These are phyloP conservation scores for Epicampocera succincta DNA, from an alignment of 2,888 invertebrate species.

Conservation along the genomic window DNA sequence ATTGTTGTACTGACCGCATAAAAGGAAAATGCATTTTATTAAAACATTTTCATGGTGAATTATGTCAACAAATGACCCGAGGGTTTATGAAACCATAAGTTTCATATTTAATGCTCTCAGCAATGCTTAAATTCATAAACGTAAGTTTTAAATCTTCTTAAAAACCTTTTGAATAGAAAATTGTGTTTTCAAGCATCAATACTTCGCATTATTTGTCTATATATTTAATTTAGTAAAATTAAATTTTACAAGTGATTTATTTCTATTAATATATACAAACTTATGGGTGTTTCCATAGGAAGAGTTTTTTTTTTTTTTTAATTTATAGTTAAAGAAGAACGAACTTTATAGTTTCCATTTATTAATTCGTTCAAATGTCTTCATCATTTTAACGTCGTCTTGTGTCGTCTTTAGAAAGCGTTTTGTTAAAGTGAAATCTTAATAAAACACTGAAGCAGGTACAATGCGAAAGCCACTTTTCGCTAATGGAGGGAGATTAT, in stretches of 20 bases:
- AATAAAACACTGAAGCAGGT: too few species aligned
- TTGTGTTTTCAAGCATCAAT: background rate
- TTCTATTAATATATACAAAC: background rate
- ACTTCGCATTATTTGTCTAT: slow-evolving; percentile 6
- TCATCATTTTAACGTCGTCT: too few species aligned
- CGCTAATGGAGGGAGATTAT: too few species aligned
- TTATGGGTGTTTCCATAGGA: too few species aligned
- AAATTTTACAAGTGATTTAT: slow-evolving; percentile 17
- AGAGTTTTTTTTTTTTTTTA: too few species aligned
- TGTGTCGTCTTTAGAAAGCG: too few species aligned
- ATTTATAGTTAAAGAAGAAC: too few species aligned
- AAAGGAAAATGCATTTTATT: background rate
- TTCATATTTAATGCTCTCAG: background rate
- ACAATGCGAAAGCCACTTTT: too few species aligned
- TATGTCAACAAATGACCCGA: slow-evolving; percentile 4
- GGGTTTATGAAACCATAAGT: background rate
- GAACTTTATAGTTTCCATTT: too few species aligned
- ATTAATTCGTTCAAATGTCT: too few species aligned
- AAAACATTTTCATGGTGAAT: background rate
- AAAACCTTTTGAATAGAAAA: too few species aligned
- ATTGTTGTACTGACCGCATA: background rate
- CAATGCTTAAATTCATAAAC: slow-evolving; percentile 1
- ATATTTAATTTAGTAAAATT: slow-evolving; percentile 37
- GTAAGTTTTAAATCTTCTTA: slow-evolving; percentile 23
- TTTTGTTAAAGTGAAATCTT: too few species aligned